Base-by-base conservation (phyloP, 2,113 vertebrate species). In the Planiliza haematocheilus region DNA sequence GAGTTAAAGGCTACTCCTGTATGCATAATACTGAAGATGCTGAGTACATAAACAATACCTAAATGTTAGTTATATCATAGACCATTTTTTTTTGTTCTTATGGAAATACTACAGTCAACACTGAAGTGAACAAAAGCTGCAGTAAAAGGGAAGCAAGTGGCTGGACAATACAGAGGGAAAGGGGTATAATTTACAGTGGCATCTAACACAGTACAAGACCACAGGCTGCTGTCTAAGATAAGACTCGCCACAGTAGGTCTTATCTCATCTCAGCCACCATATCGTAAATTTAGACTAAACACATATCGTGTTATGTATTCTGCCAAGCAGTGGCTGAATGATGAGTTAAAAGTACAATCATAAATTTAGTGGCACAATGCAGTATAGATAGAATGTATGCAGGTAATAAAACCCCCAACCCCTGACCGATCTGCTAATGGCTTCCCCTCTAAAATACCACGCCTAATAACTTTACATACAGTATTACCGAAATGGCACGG, bases 181-280 rank as follows among this genome's bases (percentile, higher is more conserved):
- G 16, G 16, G 46, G 18, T 34, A 21, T 66, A 62, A 60, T 16
- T 81, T 45, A 59, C 55, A 30, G 45, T 81, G 74, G 57, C 58
- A 73, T 85, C 78, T 59, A 66, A 60, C 61, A 77, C 45, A 52
- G 42, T 57, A 56, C 52, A 69, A 2, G 7, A 77, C 16, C 65
- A 70, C 42, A 74, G 60, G 59, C 81, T 84, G 82, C 57, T 48
- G 68, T 78, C 59, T 59, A 48, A 70, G 86, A 86, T 82, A 82
- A 86, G 74, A 57, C 67, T n/a, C 48, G 18, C 50, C 9, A 14
- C 12, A 30, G 30, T 14, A 42, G 13, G 43, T 60, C 48, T 77
- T 73, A 71, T 81, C 80, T 74, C 58, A 56, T 75, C 38, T 6
- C 1, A 21, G 42, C 17, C 41, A 63, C 60, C 51, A 50, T 42